These are phyloP conservation scores for Meloidogyne floridensis DNA, from an alignment of 1,140 invertebrate genomes.

Conservation along the genomic window DNA sequence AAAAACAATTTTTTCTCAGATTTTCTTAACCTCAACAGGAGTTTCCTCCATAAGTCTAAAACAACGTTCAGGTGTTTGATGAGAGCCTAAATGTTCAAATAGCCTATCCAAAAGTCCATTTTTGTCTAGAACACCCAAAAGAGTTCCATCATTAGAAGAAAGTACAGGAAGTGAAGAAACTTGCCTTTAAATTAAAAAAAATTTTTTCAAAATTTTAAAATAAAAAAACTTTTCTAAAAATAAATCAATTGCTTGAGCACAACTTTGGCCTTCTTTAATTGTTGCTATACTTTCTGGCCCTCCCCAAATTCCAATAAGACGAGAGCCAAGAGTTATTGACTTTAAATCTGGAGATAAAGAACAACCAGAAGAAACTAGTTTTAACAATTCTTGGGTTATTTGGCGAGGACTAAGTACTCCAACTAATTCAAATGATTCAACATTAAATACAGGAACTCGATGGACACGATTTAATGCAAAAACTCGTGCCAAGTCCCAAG, in stretches of 20 bases:
- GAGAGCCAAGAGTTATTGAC: slow-evolving; percentile 38
- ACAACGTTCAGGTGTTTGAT: slow-evolving; percentile 19
- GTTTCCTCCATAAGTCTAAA: slow-evolving; percentile 42
- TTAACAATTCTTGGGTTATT: slow-evolving; percentile 50
- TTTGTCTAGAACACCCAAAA: slow-evolving; percentile 37
- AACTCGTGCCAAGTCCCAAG: slow-evolving; percentile 53
- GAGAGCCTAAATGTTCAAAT: slow-evolving; percentile 26
- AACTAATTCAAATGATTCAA: slow-evolving; percentile 44
- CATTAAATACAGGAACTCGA: slow-evolving; percentile 50
- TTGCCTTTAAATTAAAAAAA: slow-evolving; percentile 3
- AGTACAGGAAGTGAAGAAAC: slow-evolving; percentile 16
- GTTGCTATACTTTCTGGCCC: slow-evolving; percentile 21
- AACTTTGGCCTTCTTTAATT: slow-evolving; percentile 20
- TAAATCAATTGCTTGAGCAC: slow-evolving; percentile 32
- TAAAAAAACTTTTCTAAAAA: slow-evolving; percentile 22
- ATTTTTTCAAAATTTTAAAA: neutral
- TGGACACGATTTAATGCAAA: slow-evolving; percentile 56
- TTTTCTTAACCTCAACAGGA: slow-evolving; percentile 27
- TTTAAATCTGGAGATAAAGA: slow-evolving; percentile 44
- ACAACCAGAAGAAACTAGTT: slow-evolving; percentile 44
- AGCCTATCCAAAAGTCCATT: slow-evolving; percentile 35
- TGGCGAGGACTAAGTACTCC: slow-evolving; percentile 46
- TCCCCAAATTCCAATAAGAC: slow-evolving; percentile 43
- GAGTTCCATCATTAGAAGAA: neutral
- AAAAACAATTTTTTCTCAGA: neutral